Percentiles rank a stretch among this genome's conserved stretches.
These are phyloP conservation scores for Aselliscus stoliczkanus DNA, from an alignment of 2,797 vertebrate genomes.

Conservation along the genomic window DNA sequence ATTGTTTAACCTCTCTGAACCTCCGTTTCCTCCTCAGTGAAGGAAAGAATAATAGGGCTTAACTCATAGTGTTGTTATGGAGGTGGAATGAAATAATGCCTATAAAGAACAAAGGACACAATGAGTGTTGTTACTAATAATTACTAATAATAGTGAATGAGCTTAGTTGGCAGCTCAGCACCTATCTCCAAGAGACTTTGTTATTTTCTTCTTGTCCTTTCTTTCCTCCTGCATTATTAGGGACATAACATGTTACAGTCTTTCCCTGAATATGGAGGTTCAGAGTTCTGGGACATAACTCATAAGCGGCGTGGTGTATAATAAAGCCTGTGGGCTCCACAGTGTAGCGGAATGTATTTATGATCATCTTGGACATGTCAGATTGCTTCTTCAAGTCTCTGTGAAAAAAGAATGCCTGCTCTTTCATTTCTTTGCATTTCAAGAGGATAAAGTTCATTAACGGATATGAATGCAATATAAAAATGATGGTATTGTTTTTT, in stretches of 20 bases:
- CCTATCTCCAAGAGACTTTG: neutral
- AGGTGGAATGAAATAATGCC: neutral
- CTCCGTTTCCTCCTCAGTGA: neutral
- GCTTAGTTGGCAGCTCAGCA: neutral
- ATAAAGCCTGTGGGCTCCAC: neutral
- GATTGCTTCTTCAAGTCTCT: neutral
- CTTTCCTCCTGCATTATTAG: neutral
- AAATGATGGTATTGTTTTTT: neutral
- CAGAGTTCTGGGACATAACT: neutral
- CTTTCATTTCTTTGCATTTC: neutral
- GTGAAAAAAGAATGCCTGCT: neutral
- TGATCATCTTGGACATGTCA: neutral
- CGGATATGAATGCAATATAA: neutral
- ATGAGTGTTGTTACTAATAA: neutral
- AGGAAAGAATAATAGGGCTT: neutral
- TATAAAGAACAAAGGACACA: neutral
- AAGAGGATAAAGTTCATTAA: neutral
- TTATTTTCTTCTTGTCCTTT: neutral
- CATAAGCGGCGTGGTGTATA: neutral
- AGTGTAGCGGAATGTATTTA: neutral
- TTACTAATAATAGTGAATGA: neutral
- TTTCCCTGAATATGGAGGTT: neutral
- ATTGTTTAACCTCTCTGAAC: conserved; percentile 29
- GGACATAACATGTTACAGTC: neutral
- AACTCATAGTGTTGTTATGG: neutral